Base-by-base conservation (phyloP, 2,797 vertebrate genomes). In the Pseudopleuronectes americanus region DNA sequence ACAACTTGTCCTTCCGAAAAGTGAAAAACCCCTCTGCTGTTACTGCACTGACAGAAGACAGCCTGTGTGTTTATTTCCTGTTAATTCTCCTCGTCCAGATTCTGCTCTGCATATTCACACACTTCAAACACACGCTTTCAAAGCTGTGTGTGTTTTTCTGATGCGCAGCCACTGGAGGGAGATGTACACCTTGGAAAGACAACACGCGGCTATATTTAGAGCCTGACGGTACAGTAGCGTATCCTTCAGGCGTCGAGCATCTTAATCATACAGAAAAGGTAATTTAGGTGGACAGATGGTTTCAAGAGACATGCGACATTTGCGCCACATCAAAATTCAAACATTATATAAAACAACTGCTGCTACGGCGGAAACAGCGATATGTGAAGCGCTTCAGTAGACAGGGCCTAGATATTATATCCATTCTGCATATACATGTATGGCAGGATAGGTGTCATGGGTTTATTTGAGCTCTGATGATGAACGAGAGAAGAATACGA, bases 141-240 rank as follows among this genome's bases (percentile, higher is more conserved):
- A 31, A 59, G 43, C 17, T 48, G 57, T 60, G 22, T 78, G 55
- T 88, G 84, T 76, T 82, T 84, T 84, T 85, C 64, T 84, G 72
- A 80, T 68, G 61, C 73, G n/a, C 64, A 68, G 55, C 91, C 91
- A 92, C 91, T 91, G 89, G 90, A 91, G 90, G 91, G 91, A 90
- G 89, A 87, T 85, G 84, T 80, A 71, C 71, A 81, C 88, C 74
- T 86, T 71, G 74, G 12, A 83, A 71, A 85, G 57, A 85, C 49
- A 55, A 68, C 63, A 72, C 53, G 43, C 64, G 14, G 22, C 80
- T 90, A 81, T 83, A 86, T 87, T 87, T 85, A 83, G 76, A 76
- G 66, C 64, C 49, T n/a, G 24, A 66, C 75, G 63, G 75, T 82
- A 84, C 83, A 85, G 84, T 79, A 74, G 64, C 12, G 10, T 68